These are phyloP conservation scores for Serranus cabrilla DNA, from an alignment of 2,797 vertebrate genomes.

Conservation along the genomic window DNA sequence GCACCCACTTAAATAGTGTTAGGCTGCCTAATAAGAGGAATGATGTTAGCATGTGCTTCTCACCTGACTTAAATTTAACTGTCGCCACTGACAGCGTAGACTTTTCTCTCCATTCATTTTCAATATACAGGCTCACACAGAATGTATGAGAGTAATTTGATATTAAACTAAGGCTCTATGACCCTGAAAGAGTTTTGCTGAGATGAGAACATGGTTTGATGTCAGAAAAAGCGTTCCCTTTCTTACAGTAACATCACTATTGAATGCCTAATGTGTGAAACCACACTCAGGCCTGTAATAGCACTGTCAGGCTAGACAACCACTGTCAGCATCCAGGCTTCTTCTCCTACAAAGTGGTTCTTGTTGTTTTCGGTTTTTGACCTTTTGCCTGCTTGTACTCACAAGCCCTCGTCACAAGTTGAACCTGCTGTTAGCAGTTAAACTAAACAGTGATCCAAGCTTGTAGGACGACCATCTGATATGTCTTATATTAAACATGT, in stretches of 20 bases:
- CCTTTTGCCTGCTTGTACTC: no score
- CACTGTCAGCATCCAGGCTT: neutral
- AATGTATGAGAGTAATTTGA: neutral
- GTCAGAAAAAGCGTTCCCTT: neutral
- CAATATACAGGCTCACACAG: neutral
- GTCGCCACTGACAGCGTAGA: neutral
- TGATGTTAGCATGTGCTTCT: constrained; percentile 27
- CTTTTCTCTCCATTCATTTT: neutral
- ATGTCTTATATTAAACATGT: neutral
- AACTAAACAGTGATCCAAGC: neutral
- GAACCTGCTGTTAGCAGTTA: neutral
- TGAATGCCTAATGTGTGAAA: neutral
- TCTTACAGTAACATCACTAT: neutral
- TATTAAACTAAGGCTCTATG: neutral
- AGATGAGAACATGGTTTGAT: neutral
- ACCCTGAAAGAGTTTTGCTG: neutral
- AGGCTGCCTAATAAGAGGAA: constrained; percentile 37
- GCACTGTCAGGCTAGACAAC: neutral
- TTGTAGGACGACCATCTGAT: neutral
- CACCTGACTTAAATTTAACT: constrained; percentile 66
- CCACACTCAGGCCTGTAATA: neutral
- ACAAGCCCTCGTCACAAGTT: neutral
- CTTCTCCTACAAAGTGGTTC: neutral
- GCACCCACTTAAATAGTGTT: constrained; percentile 18
- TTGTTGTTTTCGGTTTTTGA: neutral